Evolutionary conservation across 1,140 invertebrate genomes (phyloP).

Genomic region (Coelopa frigida): DNA sequence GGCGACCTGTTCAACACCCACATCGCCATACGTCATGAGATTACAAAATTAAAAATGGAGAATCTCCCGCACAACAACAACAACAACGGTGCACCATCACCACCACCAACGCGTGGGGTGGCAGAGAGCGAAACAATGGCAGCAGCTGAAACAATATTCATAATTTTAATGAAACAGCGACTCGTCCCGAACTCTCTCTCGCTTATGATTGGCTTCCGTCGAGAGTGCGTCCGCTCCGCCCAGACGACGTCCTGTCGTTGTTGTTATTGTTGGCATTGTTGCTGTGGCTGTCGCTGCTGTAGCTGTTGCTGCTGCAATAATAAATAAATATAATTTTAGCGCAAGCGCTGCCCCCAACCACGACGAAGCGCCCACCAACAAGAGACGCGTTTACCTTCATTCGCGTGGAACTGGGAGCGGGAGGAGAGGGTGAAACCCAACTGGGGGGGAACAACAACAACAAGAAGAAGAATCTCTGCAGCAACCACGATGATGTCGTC

Average conservation of each 20-base stretch:
- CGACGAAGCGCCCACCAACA: neutral
- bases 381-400: too few species aligned
- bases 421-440: too few species aligned
- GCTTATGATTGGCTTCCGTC: conserved; percentile 39
- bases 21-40: conserved; percentile 27
- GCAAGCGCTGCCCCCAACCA: conserved; percentile 17
- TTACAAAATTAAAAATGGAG: conserved; percentile 44
- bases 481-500: too few species aligned
- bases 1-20: neutral
- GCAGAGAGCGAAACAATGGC: too few species aligned
- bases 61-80: conserved; percentile 13
- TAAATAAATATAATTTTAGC: conserved; percentile 25
- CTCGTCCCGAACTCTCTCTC: conserved; percentile 14
- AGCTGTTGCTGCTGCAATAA: conserved; percentile 17
- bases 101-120: too few species aligned
- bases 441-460: too few species aligned
- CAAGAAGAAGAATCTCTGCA: too few species aligned
- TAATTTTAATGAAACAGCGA: conserved; percentile 32
- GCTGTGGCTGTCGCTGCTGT: conserved; percentile 1
- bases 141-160: conserved; percentile 33
- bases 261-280: conserved; percentile 3
- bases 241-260: conserved; percentile 13
- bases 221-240: conserved; percentile 16
- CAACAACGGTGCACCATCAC: conserved; percentile 9
- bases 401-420: too few species aligned